phyloP scores from a whole-genome alignment of 2,888 invertebrate species.

The Melangyna quadrimaculata region DNA sequence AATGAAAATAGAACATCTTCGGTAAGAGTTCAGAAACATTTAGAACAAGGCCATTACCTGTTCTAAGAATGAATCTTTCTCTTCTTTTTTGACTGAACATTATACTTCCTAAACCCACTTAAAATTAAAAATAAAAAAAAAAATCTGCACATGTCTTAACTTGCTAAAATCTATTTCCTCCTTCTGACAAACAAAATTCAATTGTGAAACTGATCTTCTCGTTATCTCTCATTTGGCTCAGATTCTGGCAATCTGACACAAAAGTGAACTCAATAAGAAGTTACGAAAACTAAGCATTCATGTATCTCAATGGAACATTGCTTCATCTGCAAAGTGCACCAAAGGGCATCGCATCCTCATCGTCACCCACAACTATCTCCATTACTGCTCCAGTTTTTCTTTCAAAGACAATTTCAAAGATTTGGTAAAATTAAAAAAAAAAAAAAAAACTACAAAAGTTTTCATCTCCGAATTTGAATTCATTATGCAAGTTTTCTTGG shows the following conservation, averaged over 20 bases:
- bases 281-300: slow-evolving; percentile 54
- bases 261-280: slow-evolving; percentile 29
- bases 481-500: slow-evolving; percentile 24
- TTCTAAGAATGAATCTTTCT: neutral
- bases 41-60: neutral
- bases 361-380: neutral
- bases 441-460: neutral
- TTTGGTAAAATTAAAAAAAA: slow-evolving; percentile 33
- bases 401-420: slow-evolving; percentile 29
- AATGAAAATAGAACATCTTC: neutral
- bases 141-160: neutral
- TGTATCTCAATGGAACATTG: slow-evolving; percentile 18
- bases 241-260: slow-evolving; percentile 17
- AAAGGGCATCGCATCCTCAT: slow-evolving; percentile 19
- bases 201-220: slow-evolving; percentile 25
- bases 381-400: slow-evolving; percentile 5
- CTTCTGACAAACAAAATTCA: neutral
- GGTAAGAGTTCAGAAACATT: neutral
- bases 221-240: slow-evolving; percentile 12
- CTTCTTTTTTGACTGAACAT: neutral
- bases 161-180: slow-evolving; percentile 25
- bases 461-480: slow-evolving; percentile 10
- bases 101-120: neutral
- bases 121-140: neutral
- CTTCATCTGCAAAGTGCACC: slow-evolving; percentile 17